phyloP scores from a whole-genome alignment of 1,140 invertebrate species.

The Cecropterus lyciades region DNA sequence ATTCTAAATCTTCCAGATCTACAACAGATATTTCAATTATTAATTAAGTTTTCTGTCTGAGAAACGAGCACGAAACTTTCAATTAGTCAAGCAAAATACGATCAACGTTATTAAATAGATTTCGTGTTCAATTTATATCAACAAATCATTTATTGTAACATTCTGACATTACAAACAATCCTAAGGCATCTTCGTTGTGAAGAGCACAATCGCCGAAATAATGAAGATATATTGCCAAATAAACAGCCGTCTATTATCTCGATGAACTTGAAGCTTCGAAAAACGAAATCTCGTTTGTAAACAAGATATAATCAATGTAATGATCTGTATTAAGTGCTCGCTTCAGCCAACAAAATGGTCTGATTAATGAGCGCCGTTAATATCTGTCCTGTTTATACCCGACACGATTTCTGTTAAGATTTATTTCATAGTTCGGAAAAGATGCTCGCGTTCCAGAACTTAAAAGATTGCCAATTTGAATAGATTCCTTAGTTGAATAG shows the following conservation, averaged over 20 bases:
- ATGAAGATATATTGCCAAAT: slow-evolving; percentile 31
- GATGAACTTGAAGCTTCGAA: slow-evolving; percentile 13
- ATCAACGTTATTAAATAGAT: too few relatives aligned
- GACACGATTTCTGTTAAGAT: slow-evolving; percentile 9
- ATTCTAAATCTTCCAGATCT: too few relatives aligned
- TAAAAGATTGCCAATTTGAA: slow-evolving; percentile 22
- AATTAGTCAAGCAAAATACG: too few relatives aligned
- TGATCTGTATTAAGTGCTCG: slow-evolving; percentile 36
- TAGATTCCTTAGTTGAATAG: slow-evolving; percentile 22
- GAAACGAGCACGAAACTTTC: too few relatives aligned
- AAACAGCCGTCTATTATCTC: slow-evolving; percentile 26
- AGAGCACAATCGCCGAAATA: slow-evolving; percentile 27
- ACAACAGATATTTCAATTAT: too few relatives aligned
- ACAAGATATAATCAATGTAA: slow-evolving; percentile 35
- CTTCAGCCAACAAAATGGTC: slow-evolving; percentile 25
- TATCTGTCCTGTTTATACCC: slow-evolving; percentile 12
- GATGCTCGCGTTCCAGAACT: slow-evolving; percentile 12
- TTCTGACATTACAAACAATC: background rate
- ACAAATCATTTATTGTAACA: background rate
- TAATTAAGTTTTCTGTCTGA: too few relatives aligned
- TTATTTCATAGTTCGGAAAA: slow-evolving; percentile 12
- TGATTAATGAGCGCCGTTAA: slow-evolving; percentile 25
- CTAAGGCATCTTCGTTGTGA: slow-evolving; percentile 1
- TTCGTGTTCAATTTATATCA: background rate
- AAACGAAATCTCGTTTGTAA: slow-evolving; percentile 33